A percentile compares a stretch with the other conserved stretches of the same genome.
phyloP scores from a whole-genome alignment of 2,797 vertebrate species.

The Brachyrhaphis roseni region DNA sequence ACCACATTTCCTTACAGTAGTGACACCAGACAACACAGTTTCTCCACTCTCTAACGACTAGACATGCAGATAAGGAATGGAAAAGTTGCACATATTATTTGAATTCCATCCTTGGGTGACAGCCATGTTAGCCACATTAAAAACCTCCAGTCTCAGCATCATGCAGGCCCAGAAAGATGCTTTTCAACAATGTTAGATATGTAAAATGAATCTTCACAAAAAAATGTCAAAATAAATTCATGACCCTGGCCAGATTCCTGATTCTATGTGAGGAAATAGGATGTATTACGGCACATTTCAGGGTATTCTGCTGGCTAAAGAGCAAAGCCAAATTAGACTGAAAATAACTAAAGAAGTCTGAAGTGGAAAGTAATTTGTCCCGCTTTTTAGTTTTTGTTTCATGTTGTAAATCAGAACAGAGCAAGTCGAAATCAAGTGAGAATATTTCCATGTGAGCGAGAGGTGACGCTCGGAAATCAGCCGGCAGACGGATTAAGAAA shows the following conservation, averaged over 20 bases:
- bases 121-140: not conserved
- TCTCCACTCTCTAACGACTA: not conserved
- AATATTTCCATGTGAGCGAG: not conserved
- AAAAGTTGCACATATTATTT: not conserved
- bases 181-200: not conserved
- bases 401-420: not conserved
- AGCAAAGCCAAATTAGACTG: not conserved
- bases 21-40: not conserved
- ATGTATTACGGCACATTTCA: not conserved
- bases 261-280: not conserved
- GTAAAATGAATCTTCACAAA: not conserved
- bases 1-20: not conserved
- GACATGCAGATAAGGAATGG: not conserved
- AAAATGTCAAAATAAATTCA: not conserved
- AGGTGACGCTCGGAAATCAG: not conserved
- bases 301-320: not conserved
- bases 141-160: not conserved
- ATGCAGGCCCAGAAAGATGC: not conserved
- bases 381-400: not conserved
- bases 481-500: not conserved
- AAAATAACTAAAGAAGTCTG: not conserved
- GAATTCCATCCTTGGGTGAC: not conserved
- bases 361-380: not conserved
- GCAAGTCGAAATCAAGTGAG: not conserved
- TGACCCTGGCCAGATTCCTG: not conserved